phyloP scores from a whole-genome alignment of 2,113 vertebrate species.

The Sinocyclocheilus anshuiensis region DNA sequence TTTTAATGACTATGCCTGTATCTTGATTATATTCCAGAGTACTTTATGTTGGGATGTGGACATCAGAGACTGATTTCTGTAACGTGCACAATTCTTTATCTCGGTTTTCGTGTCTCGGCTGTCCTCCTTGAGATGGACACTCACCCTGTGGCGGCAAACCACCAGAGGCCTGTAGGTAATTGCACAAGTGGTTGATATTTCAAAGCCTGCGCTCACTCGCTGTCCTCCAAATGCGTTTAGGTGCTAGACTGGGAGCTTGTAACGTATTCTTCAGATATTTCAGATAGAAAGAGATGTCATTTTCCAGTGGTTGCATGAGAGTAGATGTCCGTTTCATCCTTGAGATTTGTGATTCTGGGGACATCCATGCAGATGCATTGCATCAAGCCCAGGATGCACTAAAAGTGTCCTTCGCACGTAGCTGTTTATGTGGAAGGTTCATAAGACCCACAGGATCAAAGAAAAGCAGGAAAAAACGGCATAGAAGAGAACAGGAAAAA shows the following conservation, averaged over 20 bases:
- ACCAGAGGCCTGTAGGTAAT: conserved; percentile 55
- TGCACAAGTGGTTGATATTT: conserved; percentile 58
- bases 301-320: conserved; percentile 35
- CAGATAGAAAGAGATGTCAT: conserved; percentile 45
- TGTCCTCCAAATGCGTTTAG: conserved; percentile 43
- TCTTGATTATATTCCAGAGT: conserved; percentile 46
- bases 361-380: conserved; percentile 70
- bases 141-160: conserved; percentile 39
- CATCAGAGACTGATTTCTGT: conserved; percentile 26
- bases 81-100: conserved; percentile 32
- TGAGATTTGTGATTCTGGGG: conserved; percentile 64
- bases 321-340: conserved; percentile 62
- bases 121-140: conserved; percentile 44
- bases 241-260: conserved; percentile 41
- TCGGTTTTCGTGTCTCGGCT: conserved; percentile 45
- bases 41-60: neutral
- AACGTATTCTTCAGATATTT: conserved; percentile 49
- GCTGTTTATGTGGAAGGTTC: conserved; percentile 74
- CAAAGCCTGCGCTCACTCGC: conserved; percentile 39
- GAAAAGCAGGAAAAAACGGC: conserved; percentile 61
- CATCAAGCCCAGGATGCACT: conserved; percentile 63
- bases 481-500: conserved; percentile 63
- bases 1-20: neutral
- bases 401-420: conserved; percentile 72
- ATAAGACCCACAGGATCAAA: conserved; percentile 74